phyloP scores from a whole-genome alignment of 2,797 vertebrate species.

The Sebastes steindachneri region DNA sequence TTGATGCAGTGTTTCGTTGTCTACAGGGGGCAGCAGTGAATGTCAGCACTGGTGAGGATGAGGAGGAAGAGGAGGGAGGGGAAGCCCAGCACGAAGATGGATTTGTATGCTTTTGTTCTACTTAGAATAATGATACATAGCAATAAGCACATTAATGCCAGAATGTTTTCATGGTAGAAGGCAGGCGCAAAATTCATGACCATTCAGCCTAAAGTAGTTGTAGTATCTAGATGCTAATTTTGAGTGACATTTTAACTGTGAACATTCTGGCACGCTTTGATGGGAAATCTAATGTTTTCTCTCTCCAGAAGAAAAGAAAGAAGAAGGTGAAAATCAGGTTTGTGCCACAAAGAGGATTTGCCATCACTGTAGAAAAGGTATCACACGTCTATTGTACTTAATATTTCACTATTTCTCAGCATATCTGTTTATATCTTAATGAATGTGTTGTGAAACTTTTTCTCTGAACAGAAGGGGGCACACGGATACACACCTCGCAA shows the following conservation, averaged over 20 bases:
- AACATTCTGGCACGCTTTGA: not conserved
- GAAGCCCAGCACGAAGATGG: slow-evolving; percentile 8
- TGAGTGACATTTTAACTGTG: not conserved
- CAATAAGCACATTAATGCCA: not conserved
- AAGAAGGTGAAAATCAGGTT: slow-evolving; percentile 68
- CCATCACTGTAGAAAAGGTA: slow-evolving; percentile 59
- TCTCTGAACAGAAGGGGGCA: slow-evolving; percentile 45
- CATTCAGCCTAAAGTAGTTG: not conserved
- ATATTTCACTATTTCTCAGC: not conserved
- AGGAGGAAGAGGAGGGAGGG: slow-evolving; percentile 35
- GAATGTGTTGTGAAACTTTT: not conserved
- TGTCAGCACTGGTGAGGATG: slow-evolving; percentile 22
- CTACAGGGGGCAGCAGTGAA: slow-evolving; percentile 43
- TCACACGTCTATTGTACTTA: fast-evolving
- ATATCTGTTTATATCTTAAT: not conserved
- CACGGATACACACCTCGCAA: slow-evolving; percentile 50
- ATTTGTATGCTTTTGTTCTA: slow-evolving; percentile 16
- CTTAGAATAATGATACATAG: not conserved
- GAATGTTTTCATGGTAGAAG: not conserved
- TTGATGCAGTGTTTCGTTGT: not conserved
- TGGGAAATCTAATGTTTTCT: not conserved
- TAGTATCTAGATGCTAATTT: not conserved
- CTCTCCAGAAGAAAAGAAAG: slow-evolving; percentile 59
- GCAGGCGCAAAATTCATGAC: too few species aligned
- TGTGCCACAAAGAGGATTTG: slow-evolving; percentile 63